These are phyloP conservation scores for Stichopus chloronotus DNA, from an alignment of 35 echinoderm and acorn worm genomes.

Conservation along the genomic window DNA sequence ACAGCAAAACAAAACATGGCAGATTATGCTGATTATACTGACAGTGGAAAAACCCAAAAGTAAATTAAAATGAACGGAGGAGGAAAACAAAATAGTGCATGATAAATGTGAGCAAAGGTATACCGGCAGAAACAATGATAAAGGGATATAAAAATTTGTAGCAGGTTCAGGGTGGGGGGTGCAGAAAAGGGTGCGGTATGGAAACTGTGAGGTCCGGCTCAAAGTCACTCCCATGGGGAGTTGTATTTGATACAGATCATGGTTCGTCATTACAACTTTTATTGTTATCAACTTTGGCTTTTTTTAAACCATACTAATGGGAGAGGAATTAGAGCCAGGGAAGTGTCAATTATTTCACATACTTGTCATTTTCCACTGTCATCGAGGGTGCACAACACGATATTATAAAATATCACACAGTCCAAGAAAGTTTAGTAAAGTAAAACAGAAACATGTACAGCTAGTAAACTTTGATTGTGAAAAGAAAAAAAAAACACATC, in stretches of 20 bases:
- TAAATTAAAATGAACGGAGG: neutral
- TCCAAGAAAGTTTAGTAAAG: neutral
- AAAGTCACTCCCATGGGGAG: neutral
- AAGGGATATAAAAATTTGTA: neutral
- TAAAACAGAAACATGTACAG: neutral
- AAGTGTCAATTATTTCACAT: neutral
- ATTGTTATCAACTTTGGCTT: too few relatives aligned
- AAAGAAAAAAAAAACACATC: slow-evolving; percentile 5
- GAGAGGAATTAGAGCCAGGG: neutral
- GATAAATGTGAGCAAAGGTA: too few relatives aligned
- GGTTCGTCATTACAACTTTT: neutral
- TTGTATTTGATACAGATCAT: neutral
- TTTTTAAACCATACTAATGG: neutral
- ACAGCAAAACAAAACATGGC: too few relatives aligned
- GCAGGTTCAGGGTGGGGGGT: neutral
- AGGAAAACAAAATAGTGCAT: neutral
- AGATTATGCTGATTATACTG: neutral
- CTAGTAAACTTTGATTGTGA: neutral
- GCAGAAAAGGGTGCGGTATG: slow-evolving; percentile 10
- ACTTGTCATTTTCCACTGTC: slow-evolving; percentile 38
- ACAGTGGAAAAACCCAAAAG: slow-evolving; percentile 27
- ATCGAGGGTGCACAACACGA: slow-evolving; percentile 44
- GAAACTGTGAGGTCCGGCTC: neutral
- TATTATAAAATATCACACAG: slow-evolving; percentile 4
- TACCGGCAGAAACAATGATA: neutral